Evolutionary conservation across 2,797 vertebrate species (phyloP).

Genomic region (Natrix natrix): DNA sequence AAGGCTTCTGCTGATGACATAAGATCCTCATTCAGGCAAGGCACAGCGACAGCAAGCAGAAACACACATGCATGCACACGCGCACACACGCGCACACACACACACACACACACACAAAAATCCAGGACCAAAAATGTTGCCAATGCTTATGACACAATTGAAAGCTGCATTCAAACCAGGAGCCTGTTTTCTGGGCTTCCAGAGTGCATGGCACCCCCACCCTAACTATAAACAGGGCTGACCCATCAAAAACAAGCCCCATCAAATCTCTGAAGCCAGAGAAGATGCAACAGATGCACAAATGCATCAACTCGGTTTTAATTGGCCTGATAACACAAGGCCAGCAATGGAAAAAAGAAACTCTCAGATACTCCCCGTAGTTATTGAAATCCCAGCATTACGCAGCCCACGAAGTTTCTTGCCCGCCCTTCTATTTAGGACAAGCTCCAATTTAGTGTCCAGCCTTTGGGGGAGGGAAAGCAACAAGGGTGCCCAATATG

Average conservation of each 20-base stretch:
- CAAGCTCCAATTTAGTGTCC: not conserved
- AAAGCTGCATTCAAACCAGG: not conserved
- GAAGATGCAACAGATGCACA: not conserved
- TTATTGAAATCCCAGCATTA: too few species aligned
- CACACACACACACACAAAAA: not conserved
- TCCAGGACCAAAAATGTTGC: not conserved
- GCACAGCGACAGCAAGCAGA: not conserved
- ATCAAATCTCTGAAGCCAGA: not conserved
- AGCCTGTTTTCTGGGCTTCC: not conserved
- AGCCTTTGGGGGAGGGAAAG: not conserved
- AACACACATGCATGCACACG: too few species aligned
- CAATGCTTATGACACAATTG: not conserved
- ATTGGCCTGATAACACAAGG: not conserved
- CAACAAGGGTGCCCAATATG: not conserved
- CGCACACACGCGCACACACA: too few species aligned
- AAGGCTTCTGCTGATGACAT: not conserved
- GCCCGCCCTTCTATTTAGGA: not conserved
- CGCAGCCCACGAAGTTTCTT: too few species aligned
- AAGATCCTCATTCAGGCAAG: not conserved
- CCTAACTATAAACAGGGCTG: not conserved
- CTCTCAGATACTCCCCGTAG: too few species aligned
- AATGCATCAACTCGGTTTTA: not conserved
- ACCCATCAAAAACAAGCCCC: not conserved
- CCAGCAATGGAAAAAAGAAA: not conserved
- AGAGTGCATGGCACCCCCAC: too few species aligned